A percentile compares a stretch with the other conserved stretches of the same genome.
phyloP scores from a whole-genome alignment of 2,113 vertebrate genomes.

The Urocolius indicus region DNA sequence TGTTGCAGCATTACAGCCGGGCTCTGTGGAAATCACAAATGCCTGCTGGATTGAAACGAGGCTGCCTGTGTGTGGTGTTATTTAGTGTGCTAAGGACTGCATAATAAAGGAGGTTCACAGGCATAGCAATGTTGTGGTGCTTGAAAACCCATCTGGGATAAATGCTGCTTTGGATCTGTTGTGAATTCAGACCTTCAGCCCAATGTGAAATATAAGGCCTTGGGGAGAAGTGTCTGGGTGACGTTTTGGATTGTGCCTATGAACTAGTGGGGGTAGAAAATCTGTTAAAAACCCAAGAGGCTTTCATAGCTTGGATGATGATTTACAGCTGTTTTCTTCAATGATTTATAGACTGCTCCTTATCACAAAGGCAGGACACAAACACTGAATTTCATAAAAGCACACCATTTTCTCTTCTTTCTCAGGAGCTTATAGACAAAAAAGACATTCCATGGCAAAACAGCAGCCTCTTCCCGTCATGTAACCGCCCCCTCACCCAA shows the following conservation, averaged over 20 bases:
- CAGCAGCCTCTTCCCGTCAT: neutral
- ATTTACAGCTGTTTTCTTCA: conserved; percentile 41
- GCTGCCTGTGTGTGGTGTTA: neutral
- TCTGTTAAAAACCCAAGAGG: neutral
- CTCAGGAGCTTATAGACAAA: neutral
- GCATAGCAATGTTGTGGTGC: neutral
- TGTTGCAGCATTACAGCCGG: neutral
- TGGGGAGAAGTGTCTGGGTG: conserved; percentile 23
- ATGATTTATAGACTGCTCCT: conserved; percentile 5
- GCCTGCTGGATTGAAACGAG: neutral
- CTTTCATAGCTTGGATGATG: conserved; percentile 29
- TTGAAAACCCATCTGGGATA: neutral
- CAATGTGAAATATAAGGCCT: neutral
- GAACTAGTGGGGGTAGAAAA: neutral
- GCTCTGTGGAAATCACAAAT: neutral
- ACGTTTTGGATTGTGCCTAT: conserved; percentile 28
- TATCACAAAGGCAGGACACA: conserved; percentile 14
- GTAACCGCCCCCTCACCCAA: neutral
- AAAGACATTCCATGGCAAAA: conserved; percentile 1
- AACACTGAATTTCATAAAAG: conserved; percentile 23
- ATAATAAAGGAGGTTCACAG: neutral
- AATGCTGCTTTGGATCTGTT: neutral
- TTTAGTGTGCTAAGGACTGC: neutral
- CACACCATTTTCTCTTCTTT: conserved; percentile 4
- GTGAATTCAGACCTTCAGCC: neutral